Evolutionary conservation across 2,888 invertebrate species (phyloP).

Genomic region (Iselma pallidipennis): DNA sequence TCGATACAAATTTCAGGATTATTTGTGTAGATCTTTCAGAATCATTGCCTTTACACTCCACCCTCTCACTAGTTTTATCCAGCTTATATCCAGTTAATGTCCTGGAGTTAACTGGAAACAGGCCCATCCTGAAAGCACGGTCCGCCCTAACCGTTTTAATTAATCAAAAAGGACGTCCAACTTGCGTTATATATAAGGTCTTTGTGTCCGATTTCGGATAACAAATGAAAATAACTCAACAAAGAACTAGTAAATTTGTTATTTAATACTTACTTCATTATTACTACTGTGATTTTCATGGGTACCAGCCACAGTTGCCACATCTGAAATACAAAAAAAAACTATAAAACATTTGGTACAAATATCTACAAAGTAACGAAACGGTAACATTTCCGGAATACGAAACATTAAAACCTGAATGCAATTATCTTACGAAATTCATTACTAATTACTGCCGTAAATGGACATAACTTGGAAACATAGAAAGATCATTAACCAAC

Average conservation of each 20-base stretch:
- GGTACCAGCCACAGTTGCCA: neutral
- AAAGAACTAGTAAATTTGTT: neutral
- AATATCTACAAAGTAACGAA: neutral
- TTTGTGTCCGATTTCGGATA: neutral
- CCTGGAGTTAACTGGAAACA: neutral
- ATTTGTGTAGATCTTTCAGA: no score
- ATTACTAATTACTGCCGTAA: neutral
- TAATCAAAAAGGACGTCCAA: neutral
- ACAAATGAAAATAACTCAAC: neutral
- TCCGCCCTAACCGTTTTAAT: slow-evolving; percentile 2
- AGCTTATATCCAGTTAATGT: neutral
- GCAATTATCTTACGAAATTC: neutral
- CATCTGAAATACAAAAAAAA: neutral
- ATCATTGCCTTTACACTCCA: neutral
- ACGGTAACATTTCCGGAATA: neutral
- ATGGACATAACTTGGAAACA: neutral
- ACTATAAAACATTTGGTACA: neutral
- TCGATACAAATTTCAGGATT: no score
- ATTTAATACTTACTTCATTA: neutral
- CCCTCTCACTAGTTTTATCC: neutral
- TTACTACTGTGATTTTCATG: neutral
- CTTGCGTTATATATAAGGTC: neutral
- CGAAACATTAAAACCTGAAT: neutral
- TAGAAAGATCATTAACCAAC: neutral
- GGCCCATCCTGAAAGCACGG: neutral